A percentile compares a stretch with the other conserved stretches of the same genome.
phyloP scores from a whole-genome alignment of 2,113 vertebrate species.

The Dromas ardeola region DNA sequence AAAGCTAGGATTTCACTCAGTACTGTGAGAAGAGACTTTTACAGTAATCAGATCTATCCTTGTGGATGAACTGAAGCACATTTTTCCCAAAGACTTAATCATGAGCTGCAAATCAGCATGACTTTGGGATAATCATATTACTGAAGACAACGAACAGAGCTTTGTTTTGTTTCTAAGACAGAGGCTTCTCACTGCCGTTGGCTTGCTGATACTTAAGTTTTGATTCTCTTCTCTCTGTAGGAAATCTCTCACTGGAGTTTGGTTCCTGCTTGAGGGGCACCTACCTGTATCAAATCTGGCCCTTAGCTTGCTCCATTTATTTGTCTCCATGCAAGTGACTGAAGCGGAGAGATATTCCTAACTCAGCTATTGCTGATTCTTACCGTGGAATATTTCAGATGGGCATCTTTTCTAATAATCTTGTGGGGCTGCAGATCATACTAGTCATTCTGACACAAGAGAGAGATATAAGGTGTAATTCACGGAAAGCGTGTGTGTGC shows the following conservation, averaged over 20 bases:
- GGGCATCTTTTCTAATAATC: neutral
- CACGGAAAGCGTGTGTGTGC: neutral
- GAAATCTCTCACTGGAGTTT: neutral
- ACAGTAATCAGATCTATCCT: neutral
- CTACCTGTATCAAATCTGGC: neutral
- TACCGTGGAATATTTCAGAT: neutral
- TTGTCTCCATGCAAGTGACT: neutral
- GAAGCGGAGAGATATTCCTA: neutral
- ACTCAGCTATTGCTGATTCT: neutral
- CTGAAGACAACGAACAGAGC: neutral
- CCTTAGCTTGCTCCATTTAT: neutral
- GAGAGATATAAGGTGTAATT: neutral
- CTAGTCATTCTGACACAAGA: neutral
- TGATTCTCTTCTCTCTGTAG: neutral
- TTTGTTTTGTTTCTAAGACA: neutral
- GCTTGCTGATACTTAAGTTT: neutral
- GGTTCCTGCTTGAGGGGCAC: neutral
- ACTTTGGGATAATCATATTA: neutral
- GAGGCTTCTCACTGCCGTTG: neutral
- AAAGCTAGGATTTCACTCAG: neutral
- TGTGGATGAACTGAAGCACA: neutral
- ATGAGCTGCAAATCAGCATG: neutral
- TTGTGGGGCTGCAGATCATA: neutral
- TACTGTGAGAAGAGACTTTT: neutral
- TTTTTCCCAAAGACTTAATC: neutral